Percentiles rank a stretch among this genome's conserved stretches.
Evolutionary conservation across 2,797 vertebrate genomes (phyloP).

Genomic region (Apodemus agrarius): DNA sequence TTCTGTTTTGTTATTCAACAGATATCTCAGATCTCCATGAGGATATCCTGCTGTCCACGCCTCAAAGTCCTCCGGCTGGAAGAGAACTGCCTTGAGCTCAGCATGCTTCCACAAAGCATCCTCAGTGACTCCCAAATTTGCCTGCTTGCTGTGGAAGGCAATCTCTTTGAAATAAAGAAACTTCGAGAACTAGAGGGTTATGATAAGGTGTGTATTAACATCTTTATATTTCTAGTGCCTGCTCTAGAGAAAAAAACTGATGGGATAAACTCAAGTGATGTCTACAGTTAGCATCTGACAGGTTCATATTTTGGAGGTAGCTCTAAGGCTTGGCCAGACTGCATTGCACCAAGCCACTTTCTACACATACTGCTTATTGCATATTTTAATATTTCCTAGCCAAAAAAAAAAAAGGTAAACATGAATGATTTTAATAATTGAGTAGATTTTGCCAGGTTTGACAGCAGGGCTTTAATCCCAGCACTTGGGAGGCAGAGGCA

Average conservation of each 20-base stretch:
- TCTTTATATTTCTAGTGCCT: slow-evolving; percentile 17
- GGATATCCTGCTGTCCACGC: slow-evolving; percentile 93
- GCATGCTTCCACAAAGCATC: slow-evolving; percentile 93
- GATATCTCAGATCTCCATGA: slow-evolving; percentile 93
- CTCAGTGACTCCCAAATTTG: slow-evolving; percentile 95
- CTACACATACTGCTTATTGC: neutral
- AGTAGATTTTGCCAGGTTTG: neutral
- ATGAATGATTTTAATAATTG: slow-evolving; percentile 49
- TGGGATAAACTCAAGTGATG: neutral
- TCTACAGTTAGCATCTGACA: neutral
- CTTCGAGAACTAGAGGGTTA: slow-evolving; percentile 96
- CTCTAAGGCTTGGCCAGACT: neutral
- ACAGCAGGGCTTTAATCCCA: neutral
- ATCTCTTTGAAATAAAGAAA: slow-evolving; percentile 97
- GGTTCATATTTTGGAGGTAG: slow-evolving; percentile 39
- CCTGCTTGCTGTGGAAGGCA: slow-evolving; percentile 96
- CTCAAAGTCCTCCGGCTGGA: slow-evolving; percentile 98
- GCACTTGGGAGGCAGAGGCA: neutral
- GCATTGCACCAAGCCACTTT: slow-evolving; percentile 32
- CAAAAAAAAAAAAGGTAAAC: neutral
- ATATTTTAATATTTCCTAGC: slow-evolving; percentile 52
- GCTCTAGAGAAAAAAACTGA: slow-evolving; percentile 9
- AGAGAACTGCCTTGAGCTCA: slow-evolving; percentile 97
- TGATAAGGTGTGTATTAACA: slow-evolving; percentile 90
- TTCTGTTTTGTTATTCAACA: slow-evolving; percentile 74